Base-by-base conservation (phyloP, 2,113 vertebrate genomes). In the Himantopus leucocephalus region DNA sequence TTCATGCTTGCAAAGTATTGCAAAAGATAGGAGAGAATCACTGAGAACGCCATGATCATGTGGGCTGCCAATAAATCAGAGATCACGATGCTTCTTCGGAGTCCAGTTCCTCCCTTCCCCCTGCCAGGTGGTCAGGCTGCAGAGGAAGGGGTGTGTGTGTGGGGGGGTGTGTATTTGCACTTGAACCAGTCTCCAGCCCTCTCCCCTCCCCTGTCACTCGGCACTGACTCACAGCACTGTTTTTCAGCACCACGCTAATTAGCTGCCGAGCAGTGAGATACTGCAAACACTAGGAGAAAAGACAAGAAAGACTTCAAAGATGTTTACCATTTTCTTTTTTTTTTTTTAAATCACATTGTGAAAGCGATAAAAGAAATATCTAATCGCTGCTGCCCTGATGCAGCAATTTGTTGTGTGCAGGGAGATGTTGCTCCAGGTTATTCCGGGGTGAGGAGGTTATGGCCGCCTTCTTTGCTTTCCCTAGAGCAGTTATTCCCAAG, bases 241-340 rank as follows among this genome's bases (percentile, higher is more conserved):
- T 94, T 89, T 88, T 75, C 91, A 88, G 85, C 53, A 75, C 1
- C 8, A 81, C 4, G 12, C 43, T 95, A 94, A 95, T 94, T 85
- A 96, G 83, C 60, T 94, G 86, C 94, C 0, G 20, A 95, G 80
- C 52, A 78, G 76, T n/a, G 53, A 88, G 89, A 86, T 87, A 48
- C 77, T 95, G 92, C 73, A 90, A 86, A 72, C 2, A 18, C 45
- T 78, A 47, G 87, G 48, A 79, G 47, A 72, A 94, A 91, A 95
- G 75, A 72, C 73, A 81, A 59, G 58, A 83, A 89, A 78, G 52
- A 87, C 86, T 92, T 97, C 53, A 95, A 86, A 93, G 74, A 59
- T 87, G 70, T 95, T 94, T 90, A 68, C 30, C 2, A 6, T 62
- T 91, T 81, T 83, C 9, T 29, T 6, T 67, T 47, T 37, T 41